phyloP scores from a whole-genome alignment of 2,797 vertebrate genomes.

The Nasua narica region DNA sequence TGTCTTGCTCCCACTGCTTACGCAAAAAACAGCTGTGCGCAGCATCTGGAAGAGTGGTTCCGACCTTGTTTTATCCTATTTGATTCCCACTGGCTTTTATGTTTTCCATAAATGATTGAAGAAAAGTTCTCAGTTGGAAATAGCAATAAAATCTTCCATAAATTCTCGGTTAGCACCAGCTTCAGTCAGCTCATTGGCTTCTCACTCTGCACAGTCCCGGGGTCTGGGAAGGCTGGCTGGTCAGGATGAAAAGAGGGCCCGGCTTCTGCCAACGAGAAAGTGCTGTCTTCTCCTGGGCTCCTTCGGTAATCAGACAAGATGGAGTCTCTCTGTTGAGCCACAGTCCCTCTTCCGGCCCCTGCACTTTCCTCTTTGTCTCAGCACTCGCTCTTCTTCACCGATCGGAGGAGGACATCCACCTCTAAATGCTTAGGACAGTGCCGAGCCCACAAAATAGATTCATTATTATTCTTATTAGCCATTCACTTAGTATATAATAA shows the following conservation, averaged over 20 bases:
- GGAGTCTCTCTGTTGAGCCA: not conserved
- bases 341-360: not conserved
- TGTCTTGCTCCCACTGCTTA: conserved; percentile 9
- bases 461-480: not conserved
- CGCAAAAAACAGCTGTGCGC: conserved; percentile 81
- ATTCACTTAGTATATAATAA: not conserved
- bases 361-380: not conserved
- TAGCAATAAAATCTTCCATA: conserved; percentile 76
- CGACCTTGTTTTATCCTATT: conserved; percentile 80
- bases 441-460: not conserved
- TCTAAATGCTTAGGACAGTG: not conserved
- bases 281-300: not conserved
- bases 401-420: not conserved
- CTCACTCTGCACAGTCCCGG: not conserved
- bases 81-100: conserved; percentile 82
- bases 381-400: not conserved
- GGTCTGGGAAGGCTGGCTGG: not conserved
- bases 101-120: conserved; percentile 82
- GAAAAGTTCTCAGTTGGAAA: conserved; percentile 81
- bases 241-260: not conserved
- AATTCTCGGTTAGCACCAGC: conserved; percentile 73
- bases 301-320: not conserved
- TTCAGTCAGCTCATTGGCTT: not conserved
- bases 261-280: not conserved
- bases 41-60: conserved; percentile 81